Evolutionary conservation across 2,797 vertebrate species (phyloP).

Genomic region (Labeo calbasu): DNA sequence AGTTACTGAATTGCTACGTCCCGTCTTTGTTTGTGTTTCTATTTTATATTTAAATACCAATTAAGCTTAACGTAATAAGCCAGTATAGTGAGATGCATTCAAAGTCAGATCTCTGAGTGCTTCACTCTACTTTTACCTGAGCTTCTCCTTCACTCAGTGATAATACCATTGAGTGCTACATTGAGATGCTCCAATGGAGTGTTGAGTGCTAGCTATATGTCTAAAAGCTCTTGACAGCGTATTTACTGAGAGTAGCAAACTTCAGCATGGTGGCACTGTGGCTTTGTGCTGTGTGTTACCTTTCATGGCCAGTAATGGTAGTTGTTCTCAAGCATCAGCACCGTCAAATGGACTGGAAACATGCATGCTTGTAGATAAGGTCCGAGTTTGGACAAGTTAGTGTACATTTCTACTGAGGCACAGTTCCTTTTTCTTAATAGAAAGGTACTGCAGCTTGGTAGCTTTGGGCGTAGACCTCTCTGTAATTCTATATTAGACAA

Average conservation of each 20-base stretch:
- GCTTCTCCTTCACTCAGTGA: neutral
- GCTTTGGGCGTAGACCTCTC: slow-evolving; percentile 1
- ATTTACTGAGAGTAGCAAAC: neutral
- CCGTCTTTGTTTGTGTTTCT: neutral
- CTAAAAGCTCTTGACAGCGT: neutral
- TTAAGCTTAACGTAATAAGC: neutral
- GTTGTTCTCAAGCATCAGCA: slow-evolving; percentile 48
- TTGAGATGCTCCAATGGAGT: slow-evolving; percentile 13
- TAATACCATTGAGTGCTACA: neutral
- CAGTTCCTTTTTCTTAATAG: slow-evolving; percentile 48
- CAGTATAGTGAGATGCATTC: neutral
- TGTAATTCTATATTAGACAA: slow-evolving; percentile 26
- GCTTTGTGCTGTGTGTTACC: slow-evolving; percentile 16
- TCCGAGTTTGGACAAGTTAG: slow-evolving; percentile 46
- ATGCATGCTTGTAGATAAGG: slow-evolving; percentile 57
- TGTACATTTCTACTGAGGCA: slow-evolving; percentile 49
- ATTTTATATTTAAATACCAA: neutral
- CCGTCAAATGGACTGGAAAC: slow-evolving; percentile 60
- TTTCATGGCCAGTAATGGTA: slow-evolving; percentile 29
- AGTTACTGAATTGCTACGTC: neutral
- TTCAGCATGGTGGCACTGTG: slow-evolving; percentile 11
- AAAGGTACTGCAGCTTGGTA: slow-evolving; percentile 5
- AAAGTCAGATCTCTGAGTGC: neutral
- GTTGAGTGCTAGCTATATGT: neutral
- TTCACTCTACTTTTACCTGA: neutral